Conservation (phyloP, 2,888 invertebrate genomes). For the Pristionchus japonicus region DNA sequence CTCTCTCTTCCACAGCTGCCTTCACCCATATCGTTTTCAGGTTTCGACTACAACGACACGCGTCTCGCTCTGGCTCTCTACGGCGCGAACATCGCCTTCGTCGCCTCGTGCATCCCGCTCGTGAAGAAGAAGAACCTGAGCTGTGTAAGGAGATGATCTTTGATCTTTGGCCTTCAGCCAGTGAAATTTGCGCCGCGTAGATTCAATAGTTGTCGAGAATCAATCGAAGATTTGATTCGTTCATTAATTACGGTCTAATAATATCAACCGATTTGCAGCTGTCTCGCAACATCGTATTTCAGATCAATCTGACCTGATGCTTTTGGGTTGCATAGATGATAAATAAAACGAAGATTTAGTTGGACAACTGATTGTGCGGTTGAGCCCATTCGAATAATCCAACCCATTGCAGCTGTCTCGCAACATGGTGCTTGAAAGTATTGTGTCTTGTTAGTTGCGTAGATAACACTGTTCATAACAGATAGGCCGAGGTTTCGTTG, state of each 20-base stretch:
- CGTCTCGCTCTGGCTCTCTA: constrained; percentile 66
- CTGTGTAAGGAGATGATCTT: constrained; percentile 53
- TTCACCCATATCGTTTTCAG: too few species aligned
- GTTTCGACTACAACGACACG: constrained; percentile 72
- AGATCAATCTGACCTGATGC: too few species aligned
- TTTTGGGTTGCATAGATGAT: too few species aligned
- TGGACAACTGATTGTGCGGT: too few species aligned
- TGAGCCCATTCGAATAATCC: too few species aligned
- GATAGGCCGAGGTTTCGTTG: not conserved
- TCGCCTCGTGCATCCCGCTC: constrained; percentile 60
- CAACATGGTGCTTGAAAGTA: constrained; percentile 61
- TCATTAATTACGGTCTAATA: too few species aligned
- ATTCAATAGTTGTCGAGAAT: too few species aligned
- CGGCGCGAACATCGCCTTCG: constrained; percentile 63
- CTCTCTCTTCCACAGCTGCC: not conserved
- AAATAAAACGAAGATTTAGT: too few species aligned
- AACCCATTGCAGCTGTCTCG: constrained; percentile 56
- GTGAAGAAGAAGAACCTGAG: constrained; percentile 65
- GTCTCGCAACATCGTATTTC: too few species aligned
- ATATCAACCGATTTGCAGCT: too few species aligned
- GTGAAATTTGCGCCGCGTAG: not conserved
- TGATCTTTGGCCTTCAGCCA: not conserved
- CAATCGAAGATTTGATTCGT: too few species aligned
- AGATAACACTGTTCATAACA: not conserved
- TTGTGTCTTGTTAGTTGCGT: too few species aligned